Conservation (phyloP, 1,140 invertebrate species). For the Trachymyrmex cornetzi region DNA sequence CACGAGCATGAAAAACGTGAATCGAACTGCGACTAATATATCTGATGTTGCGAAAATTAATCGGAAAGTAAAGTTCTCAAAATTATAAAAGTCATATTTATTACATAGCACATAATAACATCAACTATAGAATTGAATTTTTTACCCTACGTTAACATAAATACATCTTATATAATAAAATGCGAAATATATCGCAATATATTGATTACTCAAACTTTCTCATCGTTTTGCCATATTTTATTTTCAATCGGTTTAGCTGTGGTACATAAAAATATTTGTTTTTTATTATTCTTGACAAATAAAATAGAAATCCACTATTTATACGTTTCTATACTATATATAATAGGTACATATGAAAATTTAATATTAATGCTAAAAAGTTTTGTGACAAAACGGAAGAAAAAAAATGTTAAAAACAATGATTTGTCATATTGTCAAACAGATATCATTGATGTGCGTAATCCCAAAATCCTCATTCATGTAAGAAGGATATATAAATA, state of each 20-base stretch:
- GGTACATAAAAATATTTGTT: background rate
- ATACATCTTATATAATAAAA: slow-evolving; percentile 36
- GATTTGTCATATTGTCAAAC: background rate
- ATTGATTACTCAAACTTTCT: slow-evolving; percentile 28
- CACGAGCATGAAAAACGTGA: no score
- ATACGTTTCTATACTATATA: background rate
- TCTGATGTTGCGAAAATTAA: background rate
- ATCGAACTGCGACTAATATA: background rate
- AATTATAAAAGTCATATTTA: slow-evolving; percentile 23
- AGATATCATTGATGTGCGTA: slow-evolving; percentile 18
- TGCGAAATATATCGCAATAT: background rate
- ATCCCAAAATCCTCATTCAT: background rate
- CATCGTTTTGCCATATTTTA: slow-evolving; percentile 4
- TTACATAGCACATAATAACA: slow-evolving; percentile 30
- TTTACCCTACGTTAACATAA: background rate
- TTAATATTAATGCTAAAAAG: slow-evolving; percentile 16
- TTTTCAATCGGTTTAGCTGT: background rate
- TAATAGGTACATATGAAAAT: background rate
- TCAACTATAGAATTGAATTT: background rate
- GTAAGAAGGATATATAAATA: background rate
- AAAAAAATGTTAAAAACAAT: background rate
- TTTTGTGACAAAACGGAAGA: background rate
- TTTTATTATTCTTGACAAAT: background rate
- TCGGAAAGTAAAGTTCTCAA: slow-evolving; percentile 4
- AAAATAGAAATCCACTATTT: background rate